Conservation (phyloP, 2,888 invertebrate species). For the Lepetodrilus schrolli region DNA sequence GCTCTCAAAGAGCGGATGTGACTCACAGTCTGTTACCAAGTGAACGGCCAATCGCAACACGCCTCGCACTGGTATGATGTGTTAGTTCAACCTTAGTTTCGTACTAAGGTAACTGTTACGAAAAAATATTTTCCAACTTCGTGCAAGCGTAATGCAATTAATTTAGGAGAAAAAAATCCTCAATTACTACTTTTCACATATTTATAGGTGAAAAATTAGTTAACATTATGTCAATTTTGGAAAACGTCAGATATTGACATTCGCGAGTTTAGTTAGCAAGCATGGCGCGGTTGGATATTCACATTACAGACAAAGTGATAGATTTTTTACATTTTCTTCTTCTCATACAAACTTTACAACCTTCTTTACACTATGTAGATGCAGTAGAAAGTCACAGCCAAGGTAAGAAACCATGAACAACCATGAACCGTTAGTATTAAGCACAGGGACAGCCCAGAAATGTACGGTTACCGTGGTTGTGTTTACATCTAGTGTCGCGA, state of each 20-base stretch:
- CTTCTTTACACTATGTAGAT: constrained; percentile 65
- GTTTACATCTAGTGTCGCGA: constrained; percentile 20
- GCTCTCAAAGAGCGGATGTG: constrained; percentile 38
- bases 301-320: constrained; percentile 69
- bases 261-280: constrained; percentile 43
- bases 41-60: constrained; percentile 47
- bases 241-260: constrained; percentile 27
- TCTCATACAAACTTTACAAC: constrained; percentile 70
- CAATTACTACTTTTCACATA: background rate
- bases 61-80: constrained; percentile 32
- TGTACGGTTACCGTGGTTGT: background rate
- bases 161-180: too few species aligned
- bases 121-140: too few species aligned
- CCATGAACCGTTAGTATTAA: background rate
- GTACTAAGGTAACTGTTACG: constrained; percentile 11
- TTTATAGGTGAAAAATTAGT: background rate
- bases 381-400: constrained; percentile 74
- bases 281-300: constrained; percentile 71
- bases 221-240: background rate
- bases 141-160: too few species aligned
- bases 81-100: constrained; percentile 16
- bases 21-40: constrained; percentile 43
- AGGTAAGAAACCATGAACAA: constrained; percentile 63
- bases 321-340: constrained; percentile 70
- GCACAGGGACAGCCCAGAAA: background rate